These are phyloP conservation scores for Coregonus ussuriensis DNA, from an alignment of 2,797 vertebrate species.

Conservation along the genomic window DNA sequence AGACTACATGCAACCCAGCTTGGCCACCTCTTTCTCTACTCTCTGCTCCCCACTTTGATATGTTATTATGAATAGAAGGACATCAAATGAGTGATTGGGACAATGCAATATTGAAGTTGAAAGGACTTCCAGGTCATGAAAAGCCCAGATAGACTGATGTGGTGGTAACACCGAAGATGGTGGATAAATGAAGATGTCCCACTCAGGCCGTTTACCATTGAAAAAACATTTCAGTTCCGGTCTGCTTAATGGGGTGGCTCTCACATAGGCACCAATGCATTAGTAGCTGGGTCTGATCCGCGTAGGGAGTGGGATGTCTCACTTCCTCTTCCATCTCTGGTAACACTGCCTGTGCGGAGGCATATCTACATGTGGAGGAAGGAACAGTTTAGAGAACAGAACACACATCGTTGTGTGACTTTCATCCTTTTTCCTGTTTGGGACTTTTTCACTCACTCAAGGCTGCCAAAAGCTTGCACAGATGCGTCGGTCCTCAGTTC, in stretches of 20 bases:
- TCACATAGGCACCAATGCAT: no score
- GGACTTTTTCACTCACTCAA: slow-evolving; percentile 26
- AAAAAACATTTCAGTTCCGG: no score
- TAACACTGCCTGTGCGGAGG: neutral
- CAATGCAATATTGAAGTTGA: slow-evolving; percentile 3
- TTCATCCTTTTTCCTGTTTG: slow-evolving; percentile 35
- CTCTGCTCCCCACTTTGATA: slow-evolving; percentile 11
- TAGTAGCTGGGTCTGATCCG: no score
- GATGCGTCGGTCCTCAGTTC: slow-evolving; percentile 46
- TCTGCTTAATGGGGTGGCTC: no score
- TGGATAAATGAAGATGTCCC: no score
- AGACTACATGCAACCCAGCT: slow-evolving; percentile 12
- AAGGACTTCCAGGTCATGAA: neutral
- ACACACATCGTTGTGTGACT: slow-evolving; percentile 24
- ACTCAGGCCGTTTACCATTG: no score
- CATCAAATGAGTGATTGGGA: neutral
- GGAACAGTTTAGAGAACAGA: slow-evolving; percentile 14
- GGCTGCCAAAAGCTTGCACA: slow-evolving; percentile 70
- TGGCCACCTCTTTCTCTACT: slow-evolving; percentile 19
- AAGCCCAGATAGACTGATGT: neutral
- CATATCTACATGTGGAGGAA: neutral
- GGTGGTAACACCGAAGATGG: neutral
- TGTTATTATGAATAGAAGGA: neutral
- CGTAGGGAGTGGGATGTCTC: no score
- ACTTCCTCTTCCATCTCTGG: no score